These are phyloP conservation scores for Cerastis rubricosa DNA, from an alignment of 2,888 invertebrate species.

Conservation along the genomic window DNA sequence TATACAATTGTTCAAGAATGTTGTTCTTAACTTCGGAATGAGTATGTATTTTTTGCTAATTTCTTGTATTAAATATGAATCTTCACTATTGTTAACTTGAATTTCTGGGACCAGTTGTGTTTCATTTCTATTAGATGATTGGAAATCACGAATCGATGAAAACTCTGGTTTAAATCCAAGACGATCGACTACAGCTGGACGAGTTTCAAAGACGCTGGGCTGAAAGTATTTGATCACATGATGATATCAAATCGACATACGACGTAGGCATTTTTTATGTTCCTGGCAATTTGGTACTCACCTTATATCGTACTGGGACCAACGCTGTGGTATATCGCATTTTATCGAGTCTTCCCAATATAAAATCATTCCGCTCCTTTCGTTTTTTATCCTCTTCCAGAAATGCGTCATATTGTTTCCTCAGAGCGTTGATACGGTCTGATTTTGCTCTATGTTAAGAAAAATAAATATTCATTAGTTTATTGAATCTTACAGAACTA, in stretches of 20 bases:
- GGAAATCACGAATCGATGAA: constrained; percentile 32
- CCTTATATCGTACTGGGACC: constrained; percentile 74
- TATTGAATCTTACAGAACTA: not conserved
- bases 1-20: constrained; percentile 60
- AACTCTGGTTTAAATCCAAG: constrained; percentile 35
- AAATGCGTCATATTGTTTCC: constrained; percentile 86
- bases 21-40: constrained; percentile 79
- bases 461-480: constrained; percentile 17
- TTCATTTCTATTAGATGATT: constrained; percentile 49
- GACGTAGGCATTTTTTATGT: not conserved
- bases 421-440: constrained; percentile 81
- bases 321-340: constrained; percentile 80
- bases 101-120: constrained; percentile 59
- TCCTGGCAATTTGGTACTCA: constrained; percentile 52
- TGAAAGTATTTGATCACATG: constrained; percentile 48
- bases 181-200: constrained; percentile 20
- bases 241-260: not conserved
- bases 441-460: constrained; percentile 78
- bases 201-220: constrained; percentile 31
- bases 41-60: constrained; percentile 86
- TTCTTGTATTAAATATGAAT: constrained; percentile 78
- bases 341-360: constrained; percentile 85
- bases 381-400: constrained; percentile 87
- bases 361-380: constrained; percentile 86
- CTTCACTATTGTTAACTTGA: constrained; percentile 67